phyloP scores from a whole-genome alignment of 2,888 invertebrate species.

The Liopterus haemorrhoidalis region DNA sequence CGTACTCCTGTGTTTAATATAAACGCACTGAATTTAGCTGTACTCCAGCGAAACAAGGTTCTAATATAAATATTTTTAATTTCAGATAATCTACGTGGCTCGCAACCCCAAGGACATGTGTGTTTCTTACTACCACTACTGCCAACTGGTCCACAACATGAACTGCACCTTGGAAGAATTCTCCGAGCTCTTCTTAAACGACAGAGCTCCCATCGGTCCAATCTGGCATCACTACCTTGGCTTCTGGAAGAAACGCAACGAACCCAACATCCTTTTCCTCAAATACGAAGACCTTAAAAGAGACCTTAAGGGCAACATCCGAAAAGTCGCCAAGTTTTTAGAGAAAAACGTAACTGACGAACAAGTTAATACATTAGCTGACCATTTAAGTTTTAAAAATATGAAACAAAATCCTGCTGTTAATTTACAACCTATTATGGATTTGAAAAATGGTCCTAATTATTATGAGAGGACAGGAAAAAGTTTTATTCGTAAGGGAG shows the following conservation, averaged over 20 bases:
- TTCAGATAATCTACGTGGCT: slow-evolving; percentile 76
- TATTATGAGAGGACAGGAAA: slow-evolving; percentile 36
- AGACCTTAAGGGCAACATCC: slow-evolving; percentile 58
- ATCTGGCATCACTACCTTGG: slow-evolving; percentile 58
- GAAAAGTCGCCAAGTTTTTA: slow-evolving; percentile 66
- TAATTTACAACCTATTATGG: slow-evolving; percentile 47
- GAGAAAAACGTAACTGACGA: slow-evolving; percentile 60
- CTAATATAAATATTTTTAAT: slow-evolving; percentile 18
- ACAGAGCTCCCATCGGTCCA: slow-evolving; percentile 58
- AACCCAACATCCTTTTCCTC: slow-evolving; percentile 68
- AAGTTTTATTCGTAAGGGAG: slow-evolving; percentile 49
- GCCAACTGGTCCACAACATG: slow-evolving; percentile 61
- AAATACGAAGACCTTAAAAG: slow-evolving; percentile 78
- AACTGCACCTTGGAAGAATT: slow-evolving; percentile 62
- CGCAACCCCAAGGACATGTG: slow-evolving; percentile 87
- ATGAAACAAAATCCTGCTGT: slow-evolving; percentile 57
- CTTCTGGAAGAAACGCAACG: slow-evolving; percentile 65
- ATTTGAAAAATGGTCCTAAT: slow-evolving; percentile 37
- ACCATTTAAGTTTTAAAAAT: slow-evolving; percentile 40
- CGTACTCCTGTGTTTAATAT: too few relatives aligned
- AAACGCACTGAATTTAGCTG: too few relatives aligned
- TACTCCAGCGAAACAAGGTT: too few relatives aligned
- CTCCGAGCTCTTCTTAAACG: slow-evolving; percentile 65
- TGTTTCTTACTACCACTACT: slow-evolving; percentile 84
- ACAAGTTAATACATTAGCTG: slow-evolving; percentile 49